These are phyloP conservation scores for Paradoxurus hermaphroditus DNA, from an alignment of 2,113 vertebrate species.

Conservation along the genomic window DNA sequence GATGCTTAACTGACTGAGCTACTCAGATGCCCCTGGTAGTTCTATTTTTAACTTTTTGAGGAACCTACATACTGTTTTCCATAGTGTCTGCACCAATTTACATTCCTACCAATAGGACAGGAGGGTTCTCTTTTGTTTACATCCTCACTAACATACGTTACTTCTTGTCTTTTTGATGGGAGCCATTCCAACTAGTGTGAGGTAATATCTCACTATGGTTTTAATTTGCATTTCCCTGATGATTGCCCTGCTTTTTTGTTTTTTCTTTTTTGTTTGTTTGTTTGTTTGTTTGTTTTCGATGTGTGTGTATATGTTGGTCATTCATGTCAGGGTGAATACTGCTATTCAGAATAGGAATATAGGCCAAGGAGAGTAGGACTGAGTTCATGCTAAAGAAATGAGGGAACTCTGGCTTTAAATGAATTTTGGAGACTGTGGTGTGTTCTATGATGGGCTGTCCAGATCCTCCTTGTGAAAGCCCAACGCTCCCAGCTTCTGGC, in stretches of 20 bases:
- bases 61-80: not conserved
- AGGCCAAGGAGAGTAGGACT: not conserved
- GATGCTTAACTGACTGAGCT: too few relatives aligned
- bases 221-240: not conserved
- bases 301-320: not conserved
- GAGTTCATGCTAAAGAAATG: not conserved
- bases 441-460: not conserved
- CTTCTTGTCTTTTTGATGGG: not conserved
- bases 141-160: not conserved
- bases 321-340: not conserved
- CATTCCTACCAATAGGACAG: not conserved
- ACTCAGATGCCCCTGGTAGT: not conserved
- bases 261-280: not conserved
- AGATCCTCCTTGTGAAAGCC: not conserved
- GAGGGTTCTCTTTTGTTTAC: not conserved
- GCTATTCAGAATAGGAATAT: not conserved
- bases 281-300: not conserved
- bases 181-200: not conserved
- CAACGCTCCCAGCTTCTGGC: not conserved
- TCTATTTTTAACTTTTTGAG: not conserved
- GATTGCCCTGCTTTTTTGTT: not conserved
- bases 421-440: not conserved
- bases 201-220: not conserved
- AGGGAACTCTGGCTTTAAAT: not conserved
- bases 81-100: not conserved